Evolutionary conservation across 2,797 vertebrate species (phyloP).

Genomic region (Clarias laeviceps): DNA sequence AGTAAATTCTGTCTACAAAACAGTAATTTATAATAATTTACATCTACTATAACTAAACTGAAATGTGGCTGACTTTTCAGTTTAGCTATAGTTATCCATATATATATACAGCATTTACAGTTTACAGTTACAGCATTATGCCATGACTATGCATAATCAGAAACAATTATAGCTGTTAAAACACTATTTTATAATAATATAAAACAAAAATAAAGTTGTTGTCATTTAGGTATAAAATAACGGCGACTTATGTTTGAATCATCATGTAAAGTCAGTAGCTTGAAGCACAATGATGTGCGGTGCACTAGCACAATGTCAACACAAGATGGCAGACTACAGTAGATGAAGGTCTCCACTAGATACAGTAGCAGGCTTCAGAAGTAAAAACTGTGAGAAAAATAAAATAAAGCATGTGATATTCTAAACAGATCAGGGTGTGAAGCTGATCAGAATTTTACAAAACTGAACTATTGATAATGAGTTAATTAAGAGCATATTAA

Average conservation of each 20-base stretch:
- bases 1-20: constrained; percentile 22
- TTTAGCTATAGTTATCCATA: neutral
- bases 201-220: neutral
- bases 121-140: neutral
- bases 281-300: neutral
- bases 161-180: neutral
- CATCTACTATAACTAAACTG: neutral
- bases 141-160: neutral
- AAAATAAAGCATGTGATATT: neutral
- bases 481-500: no score
- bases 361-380: neutral
- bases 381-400: neutral
- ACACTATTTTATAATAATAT: neutral
- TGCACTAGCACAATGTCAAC: constrained; percentile 18
- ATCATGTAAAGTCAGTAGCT: neutral
- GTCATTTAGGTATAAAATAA: neutral
- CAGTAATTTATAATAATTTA: neutral
- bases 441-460: neutral
- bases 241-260: neutral
- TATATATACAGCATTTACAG: no score
- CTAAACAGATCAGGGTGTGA: neutral
- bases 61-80: neutral
- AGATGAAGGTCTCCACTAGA: neutral
- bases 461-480: neutral
- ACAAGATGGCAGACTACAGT: constrained; percentile 24